These are phyloP conservation scores for Cantharis nigra DNA, from an alignment of 2,888 invertebrate genomes.

Conservation along the genomic window DNA sequence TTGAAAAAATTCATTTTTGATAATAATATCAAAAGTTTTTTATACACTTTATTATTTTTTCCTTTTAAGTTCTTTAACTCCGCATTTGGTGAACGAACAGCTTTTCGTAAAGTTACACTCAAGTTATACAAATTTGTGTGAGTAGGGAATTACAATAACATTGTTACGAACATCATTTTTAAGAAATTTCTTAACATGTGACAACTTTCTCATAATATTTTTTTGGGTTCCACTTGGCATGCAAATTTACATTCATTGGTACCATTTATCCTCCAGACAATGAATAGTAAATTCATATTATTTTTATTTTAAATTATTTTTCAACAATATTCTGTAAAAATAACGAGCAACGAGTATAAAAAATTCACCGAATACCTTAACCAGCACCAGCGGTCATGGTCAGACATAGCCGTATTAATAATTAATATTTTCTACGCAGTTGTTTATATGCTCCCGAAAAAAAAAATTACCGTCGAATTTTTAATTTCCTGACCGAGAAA, in stretches of 20 bases:
- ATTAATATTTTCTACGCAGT: too few relatives aligned
- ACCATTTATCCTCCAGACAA: neutral
- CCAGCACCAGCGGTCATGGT: too few relatives aligned
- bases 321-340: too few relatives aligned
- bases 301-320: too few relatives aligned
- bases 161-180: neutral
- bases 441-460: too few relatives aligned
- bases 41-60: neutral
- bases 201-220: neutral
- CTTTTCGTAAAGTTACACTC: neutral
- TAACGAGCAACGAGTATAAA: too few relatives aligned
- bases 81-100: neutral
- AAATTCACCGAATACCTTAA: too few relatives aligned
- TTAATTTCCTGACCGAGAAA: too few relatives aligned
- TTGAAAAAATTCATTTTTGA: neutral
- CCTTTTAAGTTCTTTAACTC: neutral
- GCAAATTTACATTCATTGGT: neutral
- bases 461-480: too few relatives aligned
- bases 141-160: neutral
- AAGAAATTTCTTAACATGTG: neutral
- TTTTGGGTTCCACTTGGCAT: neutral
- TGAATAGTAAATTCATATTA: neutral
- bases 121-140: neutral
- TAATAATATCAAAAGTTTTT: neutral
- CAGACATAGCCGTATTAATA: too few relatives aligned